Evolutionary conservation across 2,888 invertebrate species (phyloP), one percentile per base, ranked within the genome.

Genomic region (Limnephilus marmoratus): DNA sequence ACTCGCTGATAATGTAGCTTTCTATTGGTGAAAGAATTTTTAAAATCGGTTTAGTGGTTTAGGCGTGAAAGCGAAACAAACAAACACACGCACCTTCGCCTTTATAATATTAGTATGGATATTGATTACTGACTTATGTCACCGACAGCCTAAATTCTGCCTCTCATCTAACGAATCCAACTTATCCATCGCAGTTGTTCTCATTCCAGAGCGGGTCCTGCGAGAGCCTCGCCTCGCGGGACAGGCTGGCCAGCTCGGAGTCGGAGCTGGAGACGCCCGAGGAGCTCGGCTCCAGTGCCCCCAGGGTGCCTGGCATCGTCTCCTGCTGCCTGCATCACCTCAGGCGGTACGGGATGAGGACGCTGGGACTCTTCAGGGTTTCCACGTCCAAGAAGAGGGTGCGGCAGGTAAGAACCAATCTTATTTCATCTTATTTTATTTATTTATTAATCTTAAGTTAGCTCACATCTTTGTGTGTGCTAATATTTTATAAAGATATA

Each of bases 341-440:
- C 93, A 97, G 98, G 94, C 96, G 97, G 90, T 97, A 98, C 94
- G 99, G 99, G 45, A 96, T 99, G 85, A 97, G 97, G 94, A 98
- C 98, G 83, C 96, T 98, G 31, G 99, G 99, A 2, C 97, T 99
- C 93, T 99, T 99, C 96, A 97, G 99, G 94, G 98, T 99, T 86
- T 98, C 99, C 94, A 97, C 98, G 80, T 99, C 99, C 7, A 98
- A 98, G 95, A 99, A 99, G 95, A 96, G 99, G 95, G 98, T 99
- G 83, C 97, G 99, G 95, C 98, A 99, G 97, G 98, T 98, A 94
- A 94, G 95, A 37, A 82, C 24, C 68, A 81, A 37, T 13, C n/a
- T 68, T 18, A 53, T 93, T 68, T 18, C 18, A 68, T 24, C 18
- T 68, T 5, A 68, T n/a, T n/a, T n/a, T n/a, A n/a, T n/a, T n/a